Evolutionary conservation across 2,888 invertebrate genomes (phyloP), one percentile per base, ranked within the genome.

Genomic region (Sinopyrophorus schimmeli): DNA sequence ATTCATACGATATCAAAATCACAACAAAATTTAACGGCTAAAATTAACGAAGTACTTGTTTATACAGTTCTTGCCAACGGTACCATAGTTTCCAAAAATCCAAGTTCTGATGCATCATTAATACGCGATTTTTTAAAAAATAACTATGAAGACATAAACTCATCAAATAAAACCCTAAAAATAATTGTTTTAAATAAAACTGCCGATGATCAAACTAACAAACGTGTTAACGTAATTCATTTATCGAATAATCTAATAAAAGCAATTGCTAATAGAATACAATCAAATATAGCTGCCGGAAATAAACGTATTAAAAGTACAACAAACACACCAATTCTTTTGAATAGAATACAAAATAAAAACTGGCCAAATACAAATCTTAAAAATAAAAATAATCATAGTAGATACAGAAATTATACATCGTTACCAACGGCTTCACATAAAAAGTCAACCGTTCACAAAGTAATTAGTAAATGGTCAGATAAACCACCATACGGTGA

Each of bases 401-500:
- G 28, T 24, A 34, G 42, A 21, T 38, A 60, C 32, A 52, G 58
- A 47, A 58, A 54, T 30, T 56, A 61, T 37, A 56, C 58, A 43
- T 12, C 39, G 12, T 6, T 34, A 28, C 14, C 23, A 10, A 9
- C 15, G 18, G 17, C n/a, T 2, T 24, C 20, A 21, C 44, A 35
- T 20, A 46, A 30, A 20, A 41, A 27, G 5, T 65, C 70, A 1
- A 58, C 59, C 1, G 55, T 66, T 11, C 62, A 65, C 34, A 65
- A 76, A 67, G 72, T 79, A 2, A 56, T 78, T 1, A 79, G 78
- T 1, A 78, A 78, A 69, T 79, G 79, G 80, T 75, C 74, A 0
- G 78, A 79, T 54, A 71, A 72, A 56, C 74, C 76, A 1, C 76
- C 75, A 57, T 68, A 72, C 30, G 73, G 75, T 28, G 75, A 76